Conservation (phyloP, 2,888 invertebrate species). For the Orchesellides sinensis region DNA sequence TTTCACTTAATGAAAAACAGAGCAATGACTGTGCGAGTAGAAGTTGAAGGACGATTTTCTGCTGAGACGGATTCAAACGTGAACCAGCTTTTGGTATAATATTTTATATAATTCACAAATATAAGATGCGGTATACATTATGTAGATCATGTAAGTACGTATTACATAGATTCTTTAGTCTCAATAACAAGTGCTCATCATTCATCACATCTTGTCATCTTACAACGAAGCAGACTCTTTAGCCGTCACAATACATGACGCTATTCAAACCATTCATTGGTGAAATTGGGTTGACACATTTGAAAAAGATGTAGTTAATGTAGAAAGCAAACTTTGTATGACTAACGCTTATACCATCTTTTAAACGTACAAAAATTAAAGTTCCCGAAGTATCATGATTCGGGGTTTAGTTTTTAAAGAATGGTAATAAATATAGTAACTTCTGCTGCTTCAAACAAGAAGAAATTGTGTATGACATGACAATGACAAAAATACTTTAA, state of each 20-base stretch:
- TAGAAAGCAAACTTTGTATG: background rate
- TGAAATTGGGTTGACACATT: constrained; percentile 21
- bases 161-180: background rate
- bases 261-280: background rate
- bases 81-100: background rate
- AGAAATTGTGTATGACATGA: background rate
- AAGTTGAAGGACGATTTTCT: constrained; percentile 14
- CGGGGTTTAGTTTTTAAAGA: too few species aligned
- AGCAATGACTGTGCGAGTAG: constrained; percentile 7
- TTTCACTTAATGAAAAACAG: background rate
- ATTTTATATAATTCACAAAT: background rate
- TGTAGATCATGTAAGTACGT: background rate
- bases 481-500: background rate
- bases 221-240: background rate
- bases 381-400: too few species aligned
- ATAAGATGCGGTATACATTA: background rate
- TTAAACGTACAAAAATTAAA: background rate
- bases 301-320: background rate
- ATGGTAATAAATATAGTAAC: background rate
- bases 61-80: background rate
- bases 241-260: background rate
- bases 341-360: background rate
- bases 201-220: constrained; percentile 15
- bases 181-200: constrained; percentile 3
- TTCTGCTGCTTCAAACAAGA: background rate